phyloP scores from a whole-genome alignment of 1,140 invertebrate genomes.

The Amphibalanus amphitrite region DNA sequence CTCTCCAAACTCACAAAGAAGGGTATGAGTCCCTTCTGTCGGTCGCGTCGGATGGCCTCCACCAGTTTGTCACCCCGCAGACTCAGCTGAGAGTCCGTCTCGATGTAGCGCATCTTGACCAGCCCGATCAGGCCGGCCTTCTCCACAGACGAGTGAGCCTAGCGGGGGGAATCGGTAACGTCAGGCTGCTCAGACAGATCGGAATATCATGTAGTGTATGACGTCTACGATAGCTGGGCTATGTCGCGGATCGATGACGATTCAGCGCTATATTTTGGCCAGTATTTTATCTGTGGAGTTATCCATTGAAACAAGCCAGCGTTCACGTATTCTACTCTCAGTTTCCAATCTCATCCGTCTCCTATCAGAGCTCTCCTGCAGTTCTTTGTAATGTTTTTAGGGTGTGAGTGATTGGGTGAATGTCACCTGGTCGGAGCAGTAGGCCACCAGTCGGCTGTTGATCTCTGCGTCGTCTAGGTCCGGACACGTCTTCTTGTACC shows the following conservation, averaged over 20 bases:
- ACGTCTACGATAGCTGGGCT: no score
- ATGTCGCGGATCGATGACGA: no score
- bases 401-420: no score
- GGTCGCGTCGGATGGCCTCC: conserved; percentile 62
- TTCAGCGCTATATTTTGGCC: no score
- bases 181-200: no score
- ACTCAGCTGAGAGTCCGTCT: conserved; percentile 44
- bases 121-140: conserved; percentile 82
- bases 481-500: conserved; percentile 43
- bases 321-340: no score
- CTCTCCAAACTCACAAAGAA: conserved; percentile 96
- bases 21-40: conserved; percentile 72
- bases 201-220: no score
- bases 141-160: conserved; percentile 91
- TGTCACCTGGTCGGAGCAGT: conserved; percentile 62
- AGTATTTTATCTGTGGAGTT: no score
- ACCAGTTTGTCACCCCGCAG: conserved; percentile 62
- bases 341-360: no score
- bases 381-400: no score
- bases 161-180: neutral
- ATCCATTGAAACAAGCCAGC: no score
- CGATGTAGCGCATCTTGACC: conserved; percentile 76
- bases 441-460: conserved; percentile 76
- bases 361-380: no score
- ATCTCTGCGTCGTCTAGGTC: conserved; percentile 70